Base-by-base conservation (phyloP, 2,797 vertebrate genomes). In the Sternotherus odoratus region DNA sequence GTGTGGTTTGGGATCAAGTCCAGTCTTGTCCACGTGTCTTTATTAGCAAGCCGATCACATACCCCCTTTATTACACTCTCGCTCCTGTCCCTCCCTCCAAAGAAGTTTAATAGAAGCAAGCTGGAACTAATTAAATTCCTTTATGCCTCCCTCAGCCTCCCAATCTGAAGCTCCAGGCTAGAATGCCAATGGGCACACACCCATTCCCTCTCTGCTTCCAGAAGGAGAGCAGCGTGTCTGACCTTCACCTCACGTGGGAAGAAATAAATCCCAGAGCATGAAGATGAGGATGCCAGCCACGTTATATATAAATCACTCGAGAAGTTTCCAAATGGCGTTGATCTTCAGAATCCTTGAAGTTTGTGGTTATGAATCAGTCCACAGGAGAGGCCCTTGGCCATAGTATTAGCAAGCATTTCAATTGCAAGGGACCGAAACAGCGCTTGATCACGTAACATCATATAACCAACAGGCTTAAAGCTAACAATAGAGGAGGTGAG, bases 81-180 rank as follows among this genome's bases (percentile, higher is more conserved):
- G 93, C 85, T 43, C 92, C 90, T 92, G 85, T 91, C 91, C 81
- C 91, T 94, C 92, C 93, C 85, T 95, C 92, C 21, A 50, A 95
- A 96, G 89, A 3, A 1, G 85, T 80, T 93, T 83, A 21, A 79
- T 1, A 79, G 93, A 69, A 91, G 75, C 84, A 95, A 88, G 90
- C 92, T 93, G 87, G 92, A 88, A 89, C 85, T 94, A 95, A 97
- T 97, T 95, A 96, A 96, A 96, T 97, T 96, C 92, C 85, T 96
- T 94, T 93, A 77, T 93, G 92, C 85, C 13, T 93, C 88, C 86
- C 91, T 96, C 95, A 93, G 48, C 69, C 91, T 92, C 24, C 49
- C 69, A 89, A 86, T 26, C 69, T 93, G n/a, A 88, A 50, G 90
- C 94, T 87, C n/a, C 80, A 56, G 93, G 96, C 94, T 88, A 43